Percentiles rank a stretch among this genome's conserved stretches.
Conservation (phyloP, 2,888 invertebrate genomes). For the Agelastica alni region DNA sequence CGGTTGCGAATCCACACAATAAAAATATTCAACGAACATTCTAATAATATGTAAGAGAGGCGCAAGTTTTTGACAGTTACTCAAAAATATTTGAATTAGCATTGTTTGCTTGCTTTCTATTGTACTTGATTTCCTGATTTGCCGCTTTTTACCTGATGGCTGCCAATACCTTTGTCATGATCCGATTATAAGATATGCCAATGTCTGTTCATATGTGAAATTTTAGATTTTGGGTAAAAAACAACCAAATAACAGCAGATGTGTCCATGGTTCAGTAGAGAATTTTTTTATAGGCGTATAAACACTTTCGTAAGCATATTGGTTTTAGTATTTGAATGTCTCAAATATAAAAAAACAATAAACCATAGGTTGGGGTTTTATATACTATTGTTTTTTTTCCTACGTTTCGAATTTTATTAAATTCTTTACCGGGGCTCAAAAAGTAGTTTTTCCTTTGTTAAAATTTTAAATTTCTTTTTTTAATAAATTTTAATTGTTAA, state of each 20-base stretch:
- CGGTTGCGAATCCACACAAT: not conserved
- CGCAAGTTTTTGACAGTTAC: constrained; percentile 31
- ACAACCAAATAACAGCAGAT: constrained; percentile 7
- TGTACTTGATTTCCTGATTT: constrained; percentile 33
- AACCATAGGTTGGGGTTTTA: too few relatives aligned
- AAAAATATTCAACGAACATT: constrained; percentile 7
- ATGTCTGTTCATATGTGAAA: constrained; percentile 29
- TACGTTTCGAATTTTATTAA: too few relatives aligned
- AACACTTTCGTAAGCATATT: too few relatives aligned
- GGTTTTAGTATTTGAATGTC: too few relatives aligned
- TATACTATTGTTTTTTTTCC: too few relatives aligned
- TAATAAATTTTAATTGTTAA: too few relatives aligned
- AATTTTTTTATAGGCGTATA: too few relatives aligned
- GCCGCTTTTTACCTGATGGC: constrained; percentile 34
- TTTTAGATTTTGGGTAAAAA: constrained; percentile 26
- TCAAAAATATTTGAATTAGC: constrained; percentile 32
- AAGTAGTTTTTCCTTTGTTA: too few relatives aligned
- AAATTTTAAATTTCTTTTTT: too few relatives aligned
- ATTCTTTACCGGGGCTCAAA: too few relatives aligned
- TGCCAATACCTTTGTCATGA: constrained; percentile 34
- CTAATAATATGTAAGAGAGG: constrained; percentile 28
- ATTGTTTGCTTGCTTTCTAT: constrained; percentile 27
- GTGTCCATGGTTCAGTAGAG: constrained; percentile 1
- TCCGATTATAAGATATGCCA: constrained; percentile 33
- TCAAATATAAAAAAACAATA: too few relatives aligned